Evolutionary conservation across 2,113 vertebrate genomes (phyloP).

Genomic region (Copsychus sechellarum): DNA sequence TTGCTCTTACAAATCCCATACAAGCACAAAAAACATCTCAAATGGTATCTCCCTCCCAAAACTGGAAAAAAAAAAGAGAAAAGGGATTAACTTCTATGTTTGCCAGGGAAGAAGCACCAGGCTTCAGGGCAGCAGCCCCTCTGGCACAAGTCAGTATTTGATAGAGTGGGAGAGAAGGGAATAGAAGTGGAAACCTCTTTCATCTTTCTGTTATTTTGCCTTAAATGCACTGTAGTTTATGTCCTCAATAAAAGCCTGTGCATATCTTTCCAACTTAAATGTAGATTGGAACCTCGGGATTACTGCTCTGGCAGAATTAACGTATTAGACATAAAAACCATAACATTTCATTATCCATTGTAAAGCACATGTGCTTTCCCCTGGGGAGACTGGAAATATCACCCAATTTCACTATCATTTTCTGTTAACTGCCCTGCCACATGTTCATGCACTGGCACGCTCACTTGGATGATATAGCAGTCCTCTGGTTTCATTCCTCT

Average conservation of each 20-base stretch:
- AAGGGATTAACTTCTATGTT: not conserved
- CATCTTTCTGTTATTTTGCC: not conserved
- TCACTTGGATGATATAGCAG: not conserved
- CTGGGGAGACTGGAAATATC: constrained; percentile 20
- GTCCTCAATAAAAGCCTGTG: not conserved
- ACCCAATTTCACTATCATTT: not conserved
- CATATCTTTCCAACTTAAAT: constrained; percentile 11
- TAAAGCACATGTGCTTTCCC: not conserved
- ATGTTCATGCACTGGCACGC: not conserved
- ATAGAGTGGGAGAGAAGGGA: not conserved
- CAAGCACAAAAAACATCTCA: not conserved
- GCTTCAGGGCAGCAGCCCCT: not conserved
- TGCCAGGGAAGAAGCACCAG: not conserved
- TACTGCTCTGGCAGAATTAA: constrained; percentile 26
- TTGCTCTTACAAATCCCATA: not conserved
- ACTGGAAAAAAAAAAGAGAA: accelerated
- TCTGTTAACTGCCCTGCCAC: not conserved
- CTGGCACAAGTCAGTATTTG: not conserved
- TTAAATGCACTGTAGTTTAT: not conserved
- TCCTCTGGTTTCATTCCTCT: not conserved
- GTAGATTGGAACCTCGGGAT: constrained; percentile 14
- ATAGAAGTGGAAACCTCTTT: not conserved
- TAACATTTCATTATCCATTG: constrained; percentile 31
- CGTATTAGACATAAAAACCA: not conserved
- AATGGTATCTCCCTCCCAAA: accelerated